Evolutionary conservation across 37 sponge, comb jelly and placozoan genomes (phyloP).

Genomic region (Agelas oroides): DNA sequence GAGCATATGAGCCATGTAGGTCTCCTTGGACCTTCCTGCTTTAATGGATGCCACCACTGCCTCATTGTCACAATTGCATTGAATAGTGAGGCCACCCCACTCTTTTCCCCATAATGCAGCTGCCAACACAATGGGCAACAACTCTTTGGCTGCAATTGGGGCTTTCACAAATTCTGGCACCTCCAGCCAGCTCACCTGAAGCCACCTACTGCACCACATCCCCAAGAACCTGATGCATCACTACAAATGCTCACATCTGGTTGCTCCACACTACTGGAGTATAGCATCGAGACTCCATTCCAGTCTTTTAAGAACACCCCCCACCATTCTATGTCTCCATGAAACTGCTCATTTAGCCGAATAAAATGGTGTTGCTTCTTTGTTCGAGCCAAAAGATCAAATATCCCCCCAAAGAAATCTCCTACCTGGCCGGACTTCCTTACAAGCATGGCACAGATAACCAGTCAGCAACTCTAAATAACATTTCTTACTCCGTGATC

Average conservation of each 20-base stretch:
- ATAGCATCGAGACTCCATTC: constrained; percentile 26
- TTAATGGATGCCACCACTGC: too few relatives aligned
- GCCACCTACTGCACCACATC: neutral
- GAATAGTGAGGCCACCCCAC: too few relatives aligned
- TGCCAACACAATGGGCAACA: too few relatives aligned
- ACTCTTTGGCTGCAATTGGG: too few relatives aligned
- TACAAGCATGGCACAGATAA: constrained; percentile 22
- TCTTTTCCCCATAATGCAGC: too few relatives aligned
- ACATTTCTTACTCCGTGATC: neutral
- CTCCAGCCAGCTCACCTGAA: too few relatives aligned
- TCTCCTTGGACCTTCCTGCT: too few relatives aligned
- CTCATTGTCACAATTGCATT: too few relatives aligned
- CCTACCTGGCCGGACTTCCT: constrained; percentile 16
- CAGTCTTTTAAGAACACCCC: neutral
- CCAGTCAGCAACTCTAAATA: constrained; percentile 15
- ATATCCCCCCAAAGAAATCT: constrained; percentile 21
- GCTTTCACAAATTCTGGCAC: too few relatives aligned
- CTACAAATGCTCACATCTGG: neutral
- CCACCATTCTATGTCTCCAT: constrained; percentile 33
- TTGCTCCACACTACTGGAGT: neutral
- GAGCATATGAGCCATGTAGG: too few relatives aligned
- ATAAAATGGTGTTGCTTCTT: neutral
- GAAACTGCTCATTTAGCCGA: neutral
- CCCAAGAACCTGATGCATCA: constrained; percentile 22
- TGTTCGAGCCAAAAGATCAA: neutral